Evolutionary conservation across 2,797 vertebrate genomes (phyloP).

Genomic region (Rhinichthys osculus): DNA sequence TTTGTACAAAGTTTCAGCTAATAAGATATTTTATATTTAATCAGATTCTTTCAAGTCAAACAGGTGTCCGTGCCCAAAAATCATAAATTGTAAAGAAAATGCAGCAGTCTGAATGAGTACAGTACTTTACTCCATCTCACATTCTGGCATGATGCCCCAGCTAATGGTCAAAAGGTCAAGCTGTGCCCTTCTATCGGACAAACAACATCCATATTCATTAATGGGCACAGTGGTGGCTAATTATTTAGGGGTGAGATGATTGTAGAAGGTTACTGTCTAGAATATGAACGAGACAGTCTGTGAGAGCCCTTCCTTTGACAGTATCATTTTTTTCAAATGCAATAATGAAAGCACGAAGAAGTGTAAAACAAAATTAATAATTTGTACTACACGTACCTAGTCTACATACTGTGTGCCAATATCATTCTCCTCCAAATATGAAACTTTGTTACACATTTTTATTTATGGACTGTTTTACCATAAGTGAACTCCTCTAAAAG

Average conservation of each 20-base stretch:
- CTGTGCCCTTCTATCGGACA: constrained; percentile 52
- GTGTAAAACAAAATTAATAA: background rate
- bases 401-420: background rate
- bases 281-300: constrained; percentile 43
- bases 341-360: background rate
- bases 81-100: background rate
- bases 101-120: background rate
- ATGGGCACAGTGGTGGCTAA: constrained; percentile 25
- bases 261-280: constrained; percentile 54
- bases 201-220: constrained; percentile 56
- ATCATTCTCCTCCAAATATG: background rate
- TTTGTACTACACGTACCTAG: background rate
- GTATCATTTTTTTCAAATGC: constrained; percentile 37
- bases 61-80: background rate
- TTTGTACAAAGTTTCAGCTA: background rate
- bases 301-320: constrained; percentile 36
- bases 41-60: background rate
- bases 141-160: constrained; percentile 25
- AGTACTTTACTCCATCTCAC: background rate
- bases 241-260: constrained; percentile 49
- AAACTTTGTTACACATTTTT: too few species aligned
- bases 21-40: background rate
- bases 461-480: constrained; percentile 5
- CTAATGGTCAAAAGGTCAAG: constrained; percentile 3
- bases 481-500: background rate